Percentiles rank a stretch among this genome's conserved stretches.
These are phyloP conservation scores for Coracopsis vasa DNA, from an alignment of 2,113 vertebrate species.

Conservation along the genomic window DNA sequence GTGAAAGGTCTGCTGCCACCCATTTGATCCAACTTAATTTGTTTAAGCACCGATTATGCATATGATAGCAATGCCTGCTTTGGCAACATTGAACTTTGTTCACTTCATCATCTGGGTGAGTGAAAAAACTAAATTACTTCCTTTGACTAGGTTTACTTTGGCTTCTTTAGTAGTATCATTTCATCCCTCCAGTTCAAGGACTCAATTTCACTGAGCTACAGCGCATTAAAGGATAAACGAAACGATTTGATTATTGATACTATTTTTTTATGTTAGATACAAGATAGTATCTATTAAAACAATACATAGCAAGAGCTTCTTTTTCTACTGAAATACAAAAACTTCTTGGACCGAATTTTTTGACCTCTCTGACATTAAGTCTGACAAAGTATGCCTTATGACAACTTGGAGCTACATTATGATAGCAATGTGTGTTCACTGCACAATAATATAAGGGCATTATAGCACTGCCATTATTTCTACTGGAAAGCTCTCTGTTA, in stretches of 20 bases:
- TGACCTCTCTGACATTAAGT: not conserved
- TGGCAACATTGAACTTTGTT: constrained; percentile 78
- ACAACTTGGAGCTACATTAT: not conserved
- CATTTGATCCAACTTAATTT: constrained; percentile 74
- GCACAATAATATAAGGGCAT: not conserved
- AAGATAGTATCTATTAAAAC: not conserved
- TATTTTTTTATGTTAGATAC: not conserved
- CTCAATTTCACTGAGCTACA: constrained; percentile 21
- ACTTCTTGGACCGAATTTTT: constrained; percentile 1
- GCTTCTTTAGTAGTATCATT: constrained; percentile 74
- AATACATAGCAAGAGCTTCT: not conserved
- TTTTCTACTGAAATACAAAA: not conserved
- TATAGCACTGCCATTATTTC: not conserved
- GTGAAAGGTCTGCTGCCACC: constrained; percentile 70
- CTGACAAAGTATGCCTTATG: not conserved
- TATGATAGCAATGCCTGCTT: constrained; percentile 69
- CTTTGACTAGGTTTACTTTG: constrained; percentile 75
- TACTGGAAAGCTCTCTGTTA: not conserved
- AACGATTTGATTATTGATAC: not conserved
- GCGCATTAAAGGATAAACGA: constrained; percentile 55
- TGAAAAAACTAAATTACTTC: constrained; percentile 85
- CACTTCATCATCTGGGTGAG: constrained; percentile 81
- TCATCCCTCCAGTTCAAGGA: constrained; percentile 61
- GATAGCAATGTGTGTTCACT: not conserved
- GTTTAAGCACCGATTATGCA: constrained; percentile 80